Conservation (phyloP, 2,797 vertebrate genomes). For the Loris lydekkerianus region DNA sequence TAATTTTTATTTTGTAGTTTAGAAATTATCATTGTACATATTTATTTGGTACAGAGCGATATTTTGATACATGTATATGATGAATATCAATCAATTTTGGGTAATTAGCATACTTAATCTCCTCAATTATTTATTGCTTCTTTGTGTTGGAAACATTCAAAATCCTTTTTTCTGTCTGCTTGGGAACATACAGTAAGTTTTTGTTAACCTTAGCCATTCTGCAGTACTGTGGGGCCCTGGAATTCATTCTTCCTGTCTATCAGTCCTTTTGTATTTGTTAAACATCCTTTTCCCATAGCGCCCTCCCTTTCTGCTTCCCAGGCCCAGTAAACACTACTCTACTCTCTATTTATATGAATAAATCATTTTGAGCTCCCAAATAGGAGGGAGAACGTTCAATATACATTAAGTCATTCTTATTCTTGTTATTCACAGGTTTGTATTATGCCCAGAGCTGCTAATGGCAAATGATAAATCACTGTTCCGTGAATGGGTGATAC, state of each 20-base stretch:
- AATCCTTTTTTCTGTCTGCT: neutral
- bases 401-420: constrained; percentile 46
- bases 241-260: neutral
- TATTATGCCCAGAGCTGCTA: neutral
- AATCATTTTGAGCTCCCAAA: neutral
- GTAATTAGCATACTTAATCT: neutral
- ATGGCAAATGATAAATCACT: constrained; percentile 15
- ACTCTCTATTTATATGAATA: neutral
- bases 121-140: neutral
- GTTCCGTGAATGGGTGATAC: constrained; percentile 39
- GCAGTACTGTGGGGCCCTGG: neutral
- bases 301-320: neutral
- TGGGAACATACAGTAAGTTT: neutral
- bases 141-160: neutral
- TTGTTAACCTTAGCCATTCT: neutral
- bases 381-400: neutral
- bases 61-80: neutral
- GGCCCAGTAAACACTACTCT: neutral
- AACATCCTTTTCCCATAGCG: neutral
- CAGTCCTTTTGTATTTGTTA: neutral
- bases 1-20: neutral
- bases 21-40: neutral
- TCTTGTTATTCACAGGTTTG: neutral
- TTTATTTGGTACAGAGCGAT: neutral
- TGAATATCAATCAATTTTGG: neutral